Percentiles rank a stretch among this genome's conserved stretches.
These are phyloP conservation scores for Zaprionus bogoriensis DNA, from an alignment of 2,888 invertebrate species.

Conservation along the genomic window DNA sequence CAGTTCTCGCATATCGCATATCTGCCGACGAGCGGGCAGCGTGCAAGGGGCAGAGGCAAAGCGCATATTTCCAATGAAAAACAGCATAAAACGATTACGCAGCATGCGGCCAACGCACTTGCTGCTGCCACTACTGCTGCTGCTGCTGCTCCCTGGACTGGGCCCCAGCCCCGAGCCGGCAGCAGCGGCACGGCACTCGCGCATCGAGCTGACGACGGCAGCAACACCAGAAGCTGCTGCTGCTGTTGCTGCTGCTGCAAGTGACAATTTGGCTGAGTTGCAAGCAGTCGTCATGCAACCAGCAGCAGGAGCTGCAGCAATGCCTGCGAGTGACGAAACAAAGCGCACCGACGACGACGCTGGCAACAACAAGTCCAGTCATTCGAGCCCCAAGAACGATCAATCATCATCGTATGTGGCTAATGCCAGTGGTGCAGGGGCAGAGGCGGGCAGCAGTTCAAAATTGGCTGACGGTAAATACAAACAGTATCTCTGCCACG, in stretches of 20 bases:
- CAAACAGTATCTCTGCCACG: conserved; percentile 8
- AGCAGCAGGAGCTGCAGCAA: conserved; percentile 20
- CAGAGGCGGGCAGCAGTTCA: conserved; percentile 23
- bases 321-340: conserved; percentile 59
- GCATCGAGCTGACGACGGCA: conserved; percentile 73
- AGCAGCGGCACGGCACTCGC: conserved; percentile 78
- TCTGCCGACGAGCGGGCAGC: background rate
- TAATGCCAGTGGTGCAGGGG: conserved; percentile 24
- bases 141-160: conserved; percentile 41
- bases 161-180: conserved; percentile 44
- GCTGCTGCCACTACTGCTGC: conserved; percentile 48
- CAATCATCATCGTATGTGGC: conserved; percentile 62
- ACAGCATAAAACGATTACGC: conserved; percentile 49
- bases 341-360: conserved; percentile 79
- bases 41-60: background rate
- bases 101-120: conserved; percentile 54
- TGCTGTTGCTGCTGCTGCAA: conserved; percentile 22
- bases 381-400: conserved; percentile 50
- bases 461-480: conserved; percentile 61
- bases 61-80: conserved; percentile 52
- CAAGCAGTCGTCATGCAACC: conserved; percentile 45
- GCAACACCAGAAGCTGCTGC: conserved; percentile 41
- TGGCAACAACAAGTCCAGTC: conserved; percentile 29
- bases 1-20: conserved; percentile 8
- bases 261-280: conserved; percentile 72